Percentiles rank a stretch among this genome's conserved stretches.
Evolutionary conservation across 2,113 vertebrate genomes (phyloP).

Genomic region (Collichthys lucidus): DNA sequence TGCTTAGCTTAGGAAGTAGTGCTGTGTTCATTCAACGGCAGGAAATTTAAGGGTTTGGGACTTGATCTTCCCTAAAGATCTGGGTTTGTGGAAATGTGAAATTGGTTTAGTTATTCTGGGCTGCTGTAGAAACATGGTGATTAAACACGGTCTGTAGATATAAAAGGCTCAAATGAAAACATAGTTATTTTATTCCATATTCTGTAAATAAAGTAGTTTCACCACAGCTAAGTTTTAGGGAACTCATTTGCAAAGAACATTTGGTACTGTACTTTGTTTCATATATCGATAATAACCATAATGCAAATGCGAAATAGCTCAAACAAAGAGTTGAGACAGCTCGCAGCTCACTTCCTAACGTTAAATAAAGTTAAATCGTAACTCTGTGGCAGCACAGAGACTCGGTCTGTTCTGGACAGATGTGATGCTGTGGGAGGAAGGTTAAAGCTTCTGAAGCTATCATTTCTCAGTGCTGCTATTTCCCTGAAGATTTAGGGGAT

Average conservation of each 20-base stretch:
- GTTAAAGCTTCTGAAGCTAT: constrained; percentile 43
- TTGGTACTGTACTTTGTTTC: background rate
- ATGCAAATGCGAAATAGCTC: background rate
- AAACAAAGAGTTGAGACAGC: background rate
- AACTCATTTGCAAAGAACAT: background rate
- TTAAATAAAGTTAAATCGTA: background rate
- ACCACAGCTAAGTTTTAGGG: background rate
- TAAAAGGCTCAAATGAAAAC: no score
- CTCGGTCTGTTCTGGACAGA: constrained; percentile 28
- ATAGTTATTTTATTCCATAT: no score
- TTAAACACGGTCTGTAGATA: no score
- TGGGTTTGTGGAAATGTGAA: background rate
- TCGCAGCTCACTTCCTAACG: background rate
- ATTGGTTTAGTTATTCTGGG: no score
- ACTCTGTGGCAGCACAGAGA: constrained; percentile 16
- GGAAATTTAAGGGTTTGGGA: background rate
- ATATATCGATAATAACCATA: background rate
- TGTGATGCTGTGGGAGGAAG: constrained; percentile 46
- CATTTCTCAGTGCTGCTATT: constrained; percentile 36
- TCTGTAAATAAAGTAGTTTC: no score
- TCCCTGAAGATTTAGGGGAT: constrained; percentile 44
- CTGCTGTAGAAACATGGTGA: no score
- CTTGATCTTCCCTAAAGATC: background rate
- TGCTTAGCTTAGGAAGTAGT: background rate
- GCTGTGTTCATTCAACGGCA: background rate